These are phyloP conservation scores for Odocoileus hemionus DNA, from an alignment of 2,113 vertebrate species.

Conservation along the genomic window DNA sequence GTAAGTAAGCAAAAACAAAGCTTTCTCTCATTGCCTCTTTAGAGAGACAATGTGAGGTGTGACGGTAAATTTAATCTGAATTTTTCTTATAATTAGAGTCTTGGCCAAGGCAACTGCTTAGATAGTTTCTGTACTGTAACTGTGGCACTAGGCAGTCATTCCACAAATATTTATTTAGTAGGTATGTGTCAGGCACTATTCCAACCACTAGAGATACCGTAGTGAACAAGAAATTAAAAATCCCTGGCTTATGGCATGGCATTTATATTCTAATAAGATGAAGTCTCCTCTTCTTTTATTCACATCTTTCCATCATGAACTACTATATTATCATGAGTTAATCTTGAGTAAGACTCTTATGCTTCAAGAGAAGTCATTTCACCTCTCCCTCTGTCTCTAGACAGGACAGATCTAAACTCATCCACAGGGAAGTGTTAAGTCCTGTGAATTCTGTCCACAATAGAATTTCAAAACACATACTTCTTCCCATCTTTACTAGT, in stretches of 20 bases:
- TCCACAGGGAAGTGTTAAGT: not conserved
- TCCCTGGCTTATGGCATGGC: not conserved
- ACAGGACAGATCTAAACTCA: not conserved
- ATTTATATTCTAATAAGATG: not conserved
- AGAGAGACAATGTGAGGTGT: not conserved
- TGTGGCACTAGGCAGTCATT: not conserved
- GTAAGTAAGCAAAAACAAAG: not conserved
- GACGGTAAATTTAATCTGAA: not conserved
- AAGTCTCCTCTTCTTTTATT: not conserved
- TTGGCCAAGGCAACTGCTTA: not conserved
- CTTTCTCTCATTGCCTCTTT: not conserved
- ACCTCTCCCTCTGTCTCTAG: not conserved
- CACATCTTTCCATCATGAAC: not conserved
- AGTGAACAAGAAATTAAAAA: not conserved
- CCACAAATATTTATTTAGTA: not conserved
- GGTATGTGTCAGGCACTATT: not conserved
- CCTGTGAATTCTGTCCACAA: not conserved
- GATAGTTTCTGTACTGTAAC: not conserved
- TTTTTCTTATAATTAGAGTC: not conserved
- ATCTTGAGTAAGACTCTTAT: not conserved
- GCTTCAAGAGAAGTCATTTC: not conserved
- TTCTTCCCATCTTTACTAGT: not conserved
- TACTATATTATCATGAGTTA: not conserved
- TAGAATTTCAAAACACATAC: not conserved
- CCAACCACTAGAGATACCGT: not conserved